Conservation (phyloP, 2,888 invertebrate genomes). For the Deroplatys truncata region DNA sequence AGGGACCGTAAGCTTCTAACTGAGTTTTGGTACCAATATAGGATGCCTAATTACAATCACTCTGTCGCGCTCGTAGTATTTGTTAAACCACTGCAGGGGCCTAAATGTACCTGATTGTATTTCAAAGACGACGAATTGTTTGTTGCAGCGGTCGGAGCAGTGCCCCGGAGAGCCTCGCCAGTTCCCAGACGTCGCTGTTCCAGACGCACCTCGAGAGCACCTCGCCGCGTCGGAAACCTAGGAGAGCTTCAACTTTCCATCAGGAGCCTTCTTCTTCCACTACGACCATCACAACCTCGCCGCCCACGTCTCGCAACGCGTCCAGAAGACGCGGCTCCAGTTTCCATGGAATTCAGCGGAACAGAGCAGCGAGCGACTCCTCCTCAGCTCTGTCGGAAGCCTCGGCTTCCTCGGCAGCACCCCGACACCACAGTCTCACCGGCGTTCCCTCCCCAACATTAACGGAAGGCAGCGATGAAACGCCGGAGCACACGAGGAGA, state of each 20-base stretch:
- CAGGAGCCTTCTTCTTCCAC: slow-evolving; percentile 39
- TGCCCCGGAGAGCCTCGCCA: slow-evolving; percentile 39
- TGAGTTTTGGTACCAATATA: no score
- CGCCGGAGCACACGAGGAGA: not conserved
- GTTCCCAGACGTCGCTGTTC: slow-evolving; percentile 39
- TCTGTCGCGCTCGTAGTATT: no score
- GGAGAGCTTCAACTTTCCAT: slow-evolving; percentile 50
- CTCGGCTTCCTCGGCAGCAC: not conserved
- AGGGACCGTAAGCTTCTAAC: no score
- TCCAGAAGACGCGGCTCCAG: slow-evolving; percentile 7
- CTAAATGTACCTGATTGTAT: no score
- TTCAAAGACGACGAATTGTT: no score
- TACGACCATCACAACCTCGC: slow-evolving; percentile 28
- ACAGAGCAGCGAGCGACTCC: not conserved
- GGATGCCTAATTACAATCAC: no score
- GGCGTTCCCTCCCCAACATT: not conserved
- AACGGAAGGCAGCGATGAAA: not conserved
- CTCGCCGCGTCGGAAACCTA: slow-evolving; percentile 34
- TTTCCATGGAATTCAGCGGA: slow-evolving; percentile 20
- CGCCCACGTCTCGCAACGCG: not conserved
- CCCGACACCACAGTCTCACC: not conserved
- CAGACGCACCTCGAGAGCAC: slow-evolving; percentile 15
- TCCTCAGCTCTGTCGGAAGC: slow-evolving; percentile 6
- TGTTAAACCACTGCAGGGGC: no score
- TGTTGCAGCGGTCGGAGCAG: slow-evolving; percentile 29